Evolutionary conservation across 2,888 invertebrate species (phyloP), one percentile per base, ranked within the genome.

Genomic region (Idaea dimidiata): DNA sequence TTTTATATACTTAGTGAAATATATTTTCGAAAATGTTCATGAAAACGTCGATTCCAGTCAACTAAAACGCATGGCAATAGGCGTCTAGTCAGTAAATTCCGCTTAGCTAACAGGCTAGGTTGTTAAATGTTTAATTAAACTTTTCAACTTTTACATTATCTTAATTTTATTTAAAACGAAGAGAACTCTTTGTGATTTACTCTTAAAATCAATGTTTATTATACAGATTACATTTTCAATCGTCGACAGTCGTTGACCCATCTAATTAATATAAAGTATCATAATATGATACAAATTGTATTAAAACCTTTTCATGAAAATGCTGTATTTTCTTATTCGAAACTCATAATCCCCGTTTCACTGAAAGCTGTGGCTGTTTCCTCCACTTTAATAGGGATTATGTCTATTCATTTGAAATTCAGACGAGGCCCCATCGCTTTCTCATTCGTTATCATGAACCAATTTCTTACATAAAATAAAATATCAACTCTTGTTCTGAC

Each of bases 331-430:
- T 64, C 66, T 70, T 58, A 62, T 67, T 67, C 62, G 63, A 71
- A 73, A 73, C 74, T 77, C 72, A 69, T 82, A 81, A 83, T 79
- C 76, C 75, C 62, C 69, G 67, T 72, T 72, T 72, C 69, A 72
- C 68, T 69, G 71, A 67, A 70, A 69, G 71, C 76, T 68, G 72
- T 67, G 73, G 74, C 68, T 71, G 78, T 76, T 77, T 73, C 76
- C 70, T 75, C 75, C 70, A 77, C 78, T 80, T 77, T 81, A 83
- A 83, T 84, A 82, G 80, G 81, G 82, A 85, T 85, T 81, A 83
- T 73, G 75, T 81, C 75, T 74, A 77, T 82, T 81, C 78, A 85
- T 85, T 86, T 83, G 80, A 80, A 85, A 84, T 84, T 83, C 84
- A 83, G 80, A 84, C 75, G 76, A 83, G 80, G 75, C 73, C 61